Conservation (phyloP, 1,140 invertebrate genomes). For the Venustaconcha ellipsiformis region DNA sequence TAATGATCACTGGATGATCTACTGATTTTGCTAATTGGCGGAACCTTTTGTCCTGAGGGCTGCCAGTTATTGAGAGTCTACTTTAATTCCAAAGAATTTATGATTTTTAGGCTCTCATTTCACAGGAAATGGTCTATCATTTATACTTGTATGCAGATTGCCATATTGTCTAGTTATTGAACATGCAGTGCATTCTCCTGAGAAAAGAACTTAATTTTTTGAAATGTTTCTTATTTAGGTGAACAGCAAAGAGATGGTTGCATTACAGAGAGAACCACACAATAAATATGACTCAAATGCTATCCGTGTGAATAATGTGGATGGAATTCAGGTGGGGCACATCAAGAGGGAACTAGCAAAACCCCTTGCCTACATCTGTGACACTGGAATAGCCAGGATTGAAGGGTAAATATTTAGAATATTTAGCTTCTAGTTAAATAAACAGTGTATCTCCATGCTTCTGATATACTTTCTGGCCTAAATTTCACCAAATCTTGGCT, state of each 20-base stretch:
- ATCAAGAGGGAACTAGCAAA: slow-evolving; percentile 48
- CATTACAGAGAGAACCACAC: slow-evolving; percentile 41
- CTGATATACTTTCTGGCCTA: too few species aligned
- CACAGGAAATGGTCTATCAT: background rate
- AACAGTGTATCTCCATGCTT: too few species aligned
- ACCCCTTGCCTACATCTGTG: slow-evolving; percentile 39
- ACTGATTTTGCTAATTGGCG: too few species aligned
- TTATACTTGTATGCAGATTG: background rate
- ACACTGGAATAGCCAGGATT: slow-evolving; percentile 34
- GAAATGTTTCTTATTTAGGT: slow-evolving; percentile 29
- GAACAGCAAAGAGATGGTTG: slow-evolving; percentile 51
- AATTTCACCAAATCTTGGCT: too few species aligned
- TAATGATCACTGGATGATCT: too few species aligned
- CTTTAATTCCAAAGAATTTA: too few species aligned
- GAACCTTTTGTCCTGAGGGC: too few species aligned
- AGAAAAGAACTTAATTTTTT: background rate
- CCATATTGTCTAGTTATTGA: background rate
- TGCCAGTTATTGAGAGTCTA: too few species aligned
- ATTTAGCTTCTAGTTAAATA: too few species aligned
- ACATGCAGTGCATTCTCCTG: background rate
- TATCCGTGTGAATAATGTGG: slow-evolving; percentile 45
- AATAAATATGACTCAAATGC: slow-evolving; percentile 50
- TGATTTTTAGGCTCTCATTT: background rate
- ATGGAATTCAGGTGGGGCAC: slow-evolving; percentile 44
- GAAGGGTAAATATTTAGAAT: slow-evolving; percentile 37